Conservation (phyloP, 2,888 invertebrate species). For the Lottia scabra region DNA sequence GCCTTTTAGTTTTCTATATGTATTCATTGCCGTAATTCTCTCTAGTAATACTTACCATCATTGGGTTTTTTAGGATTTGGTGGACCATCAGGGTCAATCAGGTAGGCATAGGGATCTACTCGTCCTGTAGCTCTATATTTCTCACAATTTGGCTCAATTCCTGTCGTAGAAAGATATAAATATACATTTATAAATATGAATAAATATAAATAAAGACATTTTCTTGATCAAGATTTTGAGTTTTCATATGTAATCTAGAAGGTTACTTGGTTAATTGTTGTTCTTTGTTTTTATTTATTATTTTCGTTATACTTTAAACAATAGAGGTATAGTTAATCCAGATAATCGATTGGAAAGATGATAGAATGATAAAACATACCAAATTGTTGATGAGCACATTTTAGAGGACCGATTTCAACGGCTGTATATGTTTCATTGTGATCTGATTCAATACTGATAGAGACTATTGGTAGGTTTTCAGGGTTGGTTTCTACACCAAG, state of each 20-base stretch:
- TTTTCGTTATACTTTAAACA: too few relatives aligned
- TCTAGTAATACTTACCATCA: neutral
- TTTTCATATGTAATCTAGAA: too few relatives aligned
- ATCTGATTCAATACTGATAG: constrained; percentile 33
- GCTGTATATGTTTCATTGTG: constrained; percentile 23
- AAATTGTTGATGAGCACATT: constrained; percentile 49
- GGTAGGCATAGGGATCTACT: constrained; percentile 37
- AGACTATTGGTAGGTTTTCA: constrained; percentile 45
- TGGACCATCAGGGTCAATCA: constrained; percentile 51
- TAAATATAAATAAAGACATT: too few relatives aligned
- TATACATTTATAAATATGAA: too few relatives aligned
- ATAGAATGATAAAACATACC: constrained; percentile 39
- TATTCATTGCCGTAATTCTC: too few relatives aligned
- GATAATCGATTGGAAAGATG: neutral
- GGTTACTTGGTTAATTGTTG: too few relatives aligned
- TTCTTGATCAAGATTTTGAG: too few relatives aligned
- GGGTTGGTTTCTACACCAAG: constrained; percentile 50
- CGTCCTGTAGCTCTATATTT: constrained; percentile 35
- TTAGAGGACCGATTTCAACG: constrained; percentile 42
- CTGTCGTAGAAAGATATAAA: too few relatives aligned
- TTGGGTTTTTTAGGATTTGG: neutral
- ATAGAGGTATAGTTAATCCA: neutral
- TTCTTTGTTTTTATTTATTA: too few relatives aligned
- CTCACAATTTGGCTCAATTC: constrained; percentile 53
- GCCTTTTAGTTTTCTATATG: too few relatives aligned